Base-by-base conservation (phyloP, 2,888 invertebrate species). In the Dasypolia templi region DNA sequence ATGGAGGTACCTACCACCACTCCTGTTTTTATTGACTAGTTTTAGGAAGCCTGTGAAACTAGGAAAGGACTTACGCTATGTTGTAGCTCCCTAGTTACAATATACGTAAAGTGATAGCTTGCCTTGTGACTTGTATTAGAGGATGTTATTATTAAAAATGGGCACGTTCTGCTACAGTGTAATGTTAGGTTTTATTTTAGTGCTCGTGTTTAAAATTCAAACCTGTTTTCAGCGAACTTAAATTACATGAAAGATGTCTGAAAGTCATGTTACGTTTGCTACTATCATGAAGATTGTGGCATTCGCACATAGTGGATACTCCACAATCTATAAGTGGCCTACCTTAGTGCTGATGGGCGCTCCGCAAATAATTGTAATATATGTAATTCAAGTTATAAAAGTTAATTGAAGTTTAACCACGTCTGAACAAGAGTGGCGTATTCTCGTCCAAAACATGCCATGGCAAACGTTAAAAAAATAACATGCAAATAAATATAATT, bases 21-120 rank as follows among this genome's bases (percentile, higher is more conserved):
- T 49, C 12, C 19, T 44, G 58, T 26, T 29, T 76, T 76, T 72
- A 83, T 72, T 64, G 56, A 58, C 66, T 73, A 65, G 63, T 63
- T 63, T 58, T 14, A 65, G 73, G 32, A n/a, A 61, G 44, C 12
- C 17, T 51, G 9, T 44, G 29, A 9, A 51, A 49, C 19, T 63
- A n/a, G 12, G 1, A 42, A 12, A n/a, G n/a, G n/a, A n/a, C 39
- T 49, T 49, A 26, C 19, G 19, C 35, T 49, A 19, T 61, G 22
- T 49, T 64, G 17, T n/a, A 35, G 44, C 19, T 39, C 39, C 0
- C 39, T 39, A 39, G 39, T 9, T 39, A 9, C 39, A 9, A 39
- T 39, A 9, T 39, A n/a, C n/a, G n/a, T n/a, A n/a, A n/a, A 39
- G 39, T 9, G 39, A 9, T 39, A 39, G 39, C 9, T 39, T 9